Percentiles rank a stretch among this genome's conserved stretches.
Conservation (phyloP, 1,140 invertebrate species). For the Eubasilissa regina region DNA sequence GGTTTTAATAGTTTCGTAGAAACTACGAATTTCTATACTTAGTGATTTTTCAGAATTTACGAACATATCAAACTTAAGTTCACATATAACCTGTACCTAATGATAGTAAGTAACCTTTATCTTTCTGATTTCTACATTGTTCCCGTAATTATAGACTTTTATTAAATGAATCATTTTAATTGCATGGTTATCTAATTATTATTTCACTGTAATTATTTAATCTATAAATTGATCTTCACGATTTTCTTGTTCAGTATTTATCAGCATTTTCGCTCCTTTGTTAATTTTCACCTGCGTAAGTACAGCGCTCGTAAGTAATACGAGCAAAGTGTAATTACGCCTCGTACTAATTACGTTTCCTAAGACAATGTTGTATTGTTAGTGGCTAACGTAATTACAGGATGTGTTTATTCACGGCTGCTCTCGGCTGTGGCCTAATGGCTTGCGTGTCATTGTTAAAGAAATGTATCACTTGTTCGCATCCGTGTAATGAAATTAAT, state of each 20-base stretch:
- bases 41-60: too few species aligned
- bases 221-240: neutral
- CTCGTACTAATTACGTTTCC: conserved; percentile 28
- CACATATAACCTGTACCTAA: too few species aligned
- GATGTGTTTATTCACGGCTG: conserved; percentile 60
- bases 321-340: conserved; percentile 31
- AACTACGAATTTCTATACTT: too few species aligned
- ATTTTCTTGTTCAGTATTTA: conserved; percentile 8
- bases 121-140: too few species aligned
- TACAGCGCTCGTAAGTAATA: conserved; percentile 14
- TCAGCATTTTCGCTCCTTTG: conserved; percentile 23
- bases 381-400: conserved; percentile 56
- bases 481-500: conserved; percentile 55
- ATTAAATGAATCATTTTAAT: too few species aligned
- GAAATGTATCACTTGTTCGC: conserved; percentile 59
- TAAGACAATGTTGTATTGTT: conserved; percentile 52
- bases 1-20: too few species aligned
- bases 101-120: too few species aligned
- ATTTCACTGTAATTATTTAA: conserved; percentile 5
- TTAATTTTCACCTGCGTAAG: conserved; percentile 33
- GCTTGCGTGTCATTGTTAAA: conserved; percentile 53
- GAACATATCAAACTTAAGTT: too few species aligned
- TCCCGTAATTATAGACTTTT: too few species aligned
- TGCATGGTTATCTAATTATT: too few species aligned
- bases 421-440: conserved; percentile 30